A percentile compares a stretch with the other conserved stretches of the same genome.
Conservation (phyloP, 2,888 invertebrate genomes). For the Deilephila elpenor region DNA sequence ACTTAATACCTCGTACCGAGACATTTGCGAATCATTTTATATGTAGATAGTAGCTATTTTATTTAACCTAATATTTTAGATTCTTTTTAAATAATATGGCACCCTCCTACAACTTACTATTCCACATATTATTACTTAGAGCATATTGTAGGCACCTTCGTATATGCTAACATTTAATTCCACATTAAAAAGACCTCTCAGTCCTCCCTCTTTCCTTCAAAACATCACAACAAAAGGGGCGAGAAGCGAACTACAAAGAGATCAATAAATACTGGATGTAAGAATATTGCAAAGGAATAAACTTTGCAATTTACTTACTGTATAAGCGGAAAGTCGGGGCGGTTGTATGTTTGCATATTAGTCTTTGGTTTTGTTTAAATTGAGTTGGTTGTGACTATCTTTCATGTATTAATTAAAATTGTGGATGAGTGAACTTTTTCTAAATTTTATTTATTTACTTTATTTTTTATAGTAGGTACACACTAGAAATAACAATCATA, state of each 20-base stretch:
- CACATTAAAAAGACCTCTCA: constrained; percentile 6
- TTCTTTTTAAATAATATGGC: background rate
- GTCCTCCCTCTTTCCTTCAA: background rate
- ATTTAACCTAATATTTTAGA: no score
- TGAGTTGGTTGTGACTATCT: background rate
- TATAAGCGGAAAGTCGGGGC: constrained; percentile 30
- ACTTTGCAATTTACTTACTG: constrained; percentile 38
- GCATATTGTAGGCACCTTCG: constrained; percentile 9
- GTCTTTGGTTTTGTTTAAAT: background rate
- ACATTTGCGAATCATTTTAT: no score
- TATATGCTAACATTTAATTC: background rate
- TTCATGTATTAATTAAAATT: background rate
- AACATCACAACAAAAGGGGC: constrained; percentile 2
- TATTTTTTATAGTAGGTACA: no score
- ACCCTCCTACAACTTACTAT: background rate
- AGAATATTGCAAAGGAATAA: constrained; percentile 42
- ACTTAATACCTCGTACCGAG: no score
- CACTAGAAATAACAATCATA: no score
- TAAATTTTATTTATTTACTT: no score
- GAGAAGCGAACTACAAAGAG: background rate
- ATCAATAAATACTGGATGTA: constrained; percentile 15
- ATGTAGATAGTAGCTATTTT: no score
- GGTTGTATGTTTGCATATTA: constrained; percentile 14
- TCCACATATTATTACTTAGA: constrained; percentile 15
- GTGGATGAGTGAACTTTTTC: no score